Percentiles rank a stretch among this genome's conserved stretches.
These are phyloP conservation scores for Cantharis rufa DNA, from an alignment of 2,888 invertebrate genomes.

Conservation along the genomic window DNA sequence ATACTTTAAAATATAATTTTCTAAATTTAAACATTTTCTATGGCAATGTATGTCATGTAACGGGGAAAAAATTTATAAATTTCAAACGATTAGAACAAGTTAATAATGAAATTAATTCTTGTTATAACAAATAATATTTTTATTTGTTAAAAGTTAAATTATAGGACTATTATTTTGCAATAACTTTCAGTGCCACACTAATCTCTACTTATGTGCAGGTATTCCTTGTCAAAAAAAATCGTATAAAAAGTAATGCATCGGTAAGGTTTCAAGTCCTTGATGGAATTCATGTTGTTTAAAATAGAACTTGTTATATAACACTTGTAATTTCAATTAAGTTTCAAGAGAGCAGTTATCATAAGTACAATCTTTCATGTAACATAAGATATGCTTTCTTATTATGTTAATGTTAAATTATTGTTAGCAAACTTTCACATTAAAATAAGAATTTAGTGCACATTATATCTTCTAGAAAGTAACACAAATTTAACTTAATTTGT, in stretches of 20 bases:
- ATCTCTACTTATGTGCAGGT: neutral
- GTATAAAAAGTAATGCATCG: neutral
- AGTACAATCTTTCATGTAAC: neutral
- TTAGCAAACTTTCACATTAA: conserved; percentile 17
- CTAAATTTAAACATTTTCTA: neutral
- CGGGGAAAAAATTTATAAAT: neutral
- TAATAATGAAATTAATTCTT: neutral
- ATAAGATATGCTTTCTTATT: conserved; percentile 21
- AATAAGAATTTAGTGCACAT: conserved; percentile 18
- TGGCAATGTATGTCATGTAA: neutral
- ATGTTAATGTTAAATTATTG: conserved; percentile 8
- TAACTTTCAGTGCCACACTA: neutral
- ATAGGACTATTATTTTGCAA: neutral
- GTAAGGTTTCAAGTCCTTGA: neutral
- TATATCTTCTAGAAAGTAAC: conserved; percentile 15
- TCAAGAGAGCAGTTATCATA: neutral
- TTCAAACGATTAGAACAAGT: neutral
- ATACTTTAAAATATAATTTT: neutral
- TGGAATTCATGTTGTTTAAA: neutral
- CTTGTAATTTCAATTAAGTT: neutral
- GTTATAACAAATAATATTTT: neutral
- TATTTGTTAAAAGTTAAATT: neutral
- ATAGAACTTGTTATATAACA: neutral
- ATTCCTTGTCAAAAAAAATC: no score
- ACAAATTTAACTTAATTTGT: conserved; percentile 3